These are phyloP conservation scores for Thamnaconus septentrionalis DNA, from an alignment of 2,113 vertebrate genomes.

Conservation along the genomic window DNA sequence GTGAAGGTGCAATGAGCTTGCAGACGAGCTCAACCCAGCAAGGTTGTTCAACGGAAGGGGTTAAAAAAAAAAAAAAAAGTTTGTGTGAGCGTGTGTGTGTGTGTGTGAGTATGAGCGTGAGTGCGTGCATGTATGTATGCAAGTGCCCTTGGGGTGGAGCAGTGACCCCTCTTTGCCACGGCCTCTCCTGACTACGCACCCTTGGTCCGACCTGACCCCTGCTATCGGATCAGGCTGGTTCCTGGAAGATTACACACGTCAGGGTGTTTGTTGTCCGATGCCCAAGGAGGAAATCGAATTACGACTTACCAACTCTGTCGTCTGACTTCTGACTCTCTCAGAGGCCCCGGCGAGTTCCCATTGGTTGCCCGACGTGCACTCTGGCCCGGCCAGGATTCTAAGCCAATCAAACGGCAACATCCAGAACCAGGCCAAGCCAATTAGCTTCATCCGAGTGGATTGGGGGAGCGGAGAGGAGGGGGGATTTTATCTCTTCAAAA, in stretches of 20 bases:
- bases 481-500: conserved; percentile 1
- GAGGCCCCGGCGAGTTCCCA: neutral
- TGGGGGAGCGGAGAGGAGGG: neutral
- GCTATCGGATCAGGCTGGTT: conserved; percentile 34
- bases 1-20: too few relatives aligned
- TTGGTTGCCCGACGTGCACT: neutral
- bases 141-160: conserved; percentile 11
- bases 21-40: too few relatives aligned
- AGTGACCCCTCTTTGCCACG: conserved; percentile 11
- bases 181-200: neutral
- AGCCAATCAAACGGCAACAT: conserved; percentile 45
- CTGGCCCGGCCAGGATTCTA: conserved; percentile 2
- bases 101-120: too few relatives aligned
- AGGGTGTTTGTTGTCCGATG: conserved; percentile 28
- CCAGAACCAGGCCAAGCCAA: conserved; percentile 22
- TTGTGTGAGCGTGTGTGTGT: too few relatives aligned
- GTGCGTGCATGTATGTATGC: neutral
- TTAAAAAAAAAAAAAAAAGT: too few relatives aligned
- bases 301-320: conserved; percentile 11
- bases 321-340: conserved; percentile 17
- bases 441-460: conserved; percentile 34
- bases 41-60: too few relatives aligned
- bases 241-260: conserved; percentile 16
- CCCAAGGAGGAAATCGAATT: conserved; percentile 48
- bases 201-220: conserved; percentile 18